Percentiles rank a stretch among this genome's conserved stretches.
These are phyloP conservation scores for Campoplex capitator DNA, from an alignment of 2,888 invertebrate genomes.

Conservation along the genomic window DNA sequence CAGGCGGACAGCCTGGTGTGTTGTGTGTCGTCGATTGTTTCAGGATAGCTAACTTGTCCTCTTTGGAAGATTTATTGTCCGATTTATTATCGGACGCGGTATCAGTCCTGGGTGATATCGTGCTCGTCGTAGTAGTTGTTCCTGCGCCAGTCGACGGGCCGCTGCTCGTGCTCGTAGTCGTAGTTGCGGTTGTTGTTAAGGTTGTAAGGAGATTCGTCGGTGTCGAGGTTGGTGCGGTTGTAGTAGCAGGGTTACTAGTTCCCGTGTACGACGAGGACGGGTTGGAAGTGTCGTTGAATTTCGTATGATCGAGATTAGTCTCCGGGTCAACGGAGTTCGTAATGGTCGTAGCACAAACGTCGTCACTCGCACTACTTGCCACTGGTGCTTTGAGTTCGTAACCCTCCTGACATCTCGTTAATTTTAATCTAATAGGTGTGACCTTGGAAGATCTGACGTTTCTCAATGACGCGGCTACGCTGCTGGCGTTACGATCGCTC, in stretches of 20 bases:
- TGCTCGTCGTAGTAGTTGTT: conserved; percentile 60
- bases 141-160: conserved; percentile 71
- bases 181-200: conserved; percentile 55
- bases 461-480: conserved; percentile 85
- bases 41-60: conserved; percentile 70
- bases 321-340: conserved; percentile 64
- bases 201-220: conserved; percentile 7
- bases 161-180: background rate
- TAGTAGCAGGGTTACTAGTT: conserved; percentile 13
- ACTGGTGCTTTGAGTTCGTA: conserved; percentile 85
- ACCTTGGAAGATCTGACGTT: conserved; percentile 89
- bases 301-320: conserved; percentile 9
- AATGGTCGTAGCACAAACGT: conserved; percentile 55
- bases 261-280: conserved; percentile 1
- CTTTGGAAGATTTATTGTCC: conserved; percentile 76
- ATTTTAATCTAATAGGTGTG: conserved; percentile 93
- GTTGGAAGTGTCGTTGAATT: conserved; percentile 18
- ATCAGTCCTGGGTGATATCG: conserved; percentile 68
- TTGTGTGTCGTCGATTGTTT: conserved; percentile 72
- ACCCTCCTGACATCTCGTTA: conserved; percentile 93
- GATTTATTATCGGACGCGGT: conserved; percentile 72
- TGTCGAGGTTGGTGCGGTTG: conserved; percentile 40
- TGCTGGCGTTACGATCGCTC: conserved; percentile 52
- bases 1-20: conserved; percentile 84
- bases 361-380: conserved; percentile 71